Evolutionary conservation across 2,797 vertebrate species (phyloP).

Genomic region (Rhinophrynus dorsalis): DNA sequence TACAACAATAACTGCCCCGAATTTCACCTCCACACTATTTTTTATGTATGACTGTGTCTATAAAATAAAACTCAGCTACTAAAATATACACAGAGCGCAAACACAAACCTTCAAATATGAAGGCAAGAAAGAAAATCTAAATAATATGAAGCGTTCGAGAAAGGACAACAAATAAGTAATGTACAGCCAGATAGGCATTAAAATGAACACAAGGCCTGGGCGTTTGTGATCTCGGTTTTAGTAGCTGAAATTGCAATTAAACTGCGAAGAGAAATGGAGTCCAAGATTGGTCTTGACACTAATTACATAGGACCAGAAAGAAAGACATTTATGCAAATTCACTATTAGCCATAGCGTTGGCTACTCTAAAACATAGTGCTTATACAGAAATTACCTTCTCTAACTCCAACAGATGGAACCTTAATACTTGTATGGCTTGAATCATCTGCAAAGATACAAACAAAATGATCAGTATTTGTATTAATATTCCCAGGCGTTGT

Average conservation of each 20-base stretch:
- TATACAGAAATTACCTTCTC: slow-evolving; percentile 91
- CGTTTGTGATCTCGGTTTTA: slow-evolving; percentile 79
- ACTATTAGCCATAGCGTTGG: slow-evolving; percentile 69
- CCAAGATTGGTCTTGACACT: slow-evolving; percentile 94
- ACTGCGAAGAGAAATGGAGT: slow-evolving; percentile 85
- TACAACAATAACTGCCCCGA: slow-evolving; percentile 58
- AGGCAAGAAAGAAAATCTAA: slow-evolving; percentile 36
- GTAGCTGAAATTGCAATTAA: slow-evolving; percentile 93
- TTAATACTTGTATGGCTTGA: slow-evolving; percentile 99
- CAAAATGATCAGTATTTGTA: slow-evolving; percentile 48
- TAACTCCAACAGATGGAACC: slow-evolving; percentile 99
- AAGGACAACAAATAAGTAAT: slow-evolving; percentile 54
- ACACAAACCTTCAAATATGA: slow-evolving; percentile 40
- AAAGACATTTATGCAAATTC: slow-evolving; percentile 93
- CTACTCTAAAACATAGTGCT: slow-evolving; percentile 52
- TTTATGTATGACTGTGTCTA: slow-evolving; percentile 54
- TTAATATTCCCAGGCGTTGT: too few relatives aligned
- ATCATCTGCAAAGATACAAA: slow-evolving; percentile 93
- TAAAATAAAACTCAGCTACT: slow-evolving; percentile 50
- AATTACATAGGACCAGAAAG: slow-evolving; percentile 89
- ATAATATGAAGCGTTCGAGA: background rate
- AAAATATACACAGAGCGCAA: slow-evolving; percentile 31
- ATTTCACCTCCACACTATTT: slow-evolving; percentile 62
- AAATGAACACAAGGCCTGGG: slow-evolving; percentile 73
- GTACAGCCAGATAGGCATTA: slow-evolving; percentile 73